Base-by-base conservation (phyloP, 2,888 invertebrate species). In the Neoaliturus tenellus region DNA sequence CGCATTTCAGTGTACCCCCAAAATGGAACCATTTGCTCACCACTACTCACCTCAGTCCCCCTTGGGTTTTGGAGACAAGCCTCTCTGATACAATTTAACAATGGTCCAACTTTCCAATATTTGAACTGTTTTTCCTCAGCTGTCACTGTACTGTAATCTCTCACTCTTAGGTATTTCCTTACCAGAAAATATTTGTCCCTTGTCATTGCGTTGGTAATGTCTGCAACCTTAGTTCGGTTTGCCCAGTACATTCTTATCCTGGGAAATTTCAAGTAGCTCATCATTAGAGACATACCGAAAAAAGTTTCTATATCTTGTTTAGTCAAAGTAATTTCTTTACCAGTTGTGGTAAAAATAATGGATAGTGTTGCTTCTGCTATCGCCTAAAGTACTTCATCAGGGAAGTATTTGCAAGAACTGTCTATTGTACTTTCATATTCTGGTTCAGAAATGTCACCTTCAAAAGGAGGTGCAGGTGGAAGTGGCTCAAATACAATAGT, bases 21-120 rank as follows among this genome's bases (percentile, higher is more conserved):
- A 86, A 88, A 89, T 20, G 87, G 88, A 31, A 88, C 86, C 86
- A 88, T 88, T 71, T 88, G 88, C 71, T 89, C 88, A 71, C 88
- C 88, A 51, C 87, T 86, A 10, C 87, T 87, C 83, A 87, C 85
- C 51, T 86, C 83, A 80, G 87, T 86, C 14, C 86, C 12, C 8
- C 44, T 33, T 17, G 39, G 41, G 28, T 81, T 81, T 35, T 14
- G 17, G 20, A 39, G 25, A 6, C 62, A 58, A 10, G 62, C 81
- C 8, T 3, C 25, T 33, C 35, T 58, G n/a, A 81, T 69, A 35
- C 2, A 17, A 20, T 55, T 39, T n/a, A 81, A 5, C 0, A 81
- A 1, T n/a, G 81, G 81, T 17, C 33, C n/a, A 2, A 81, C 41
- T 28, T 81, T 81, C 81, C 81, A 81, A 23, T 35, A 62, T 23